Evolutionary conservation across 2,113 vertebrate species (phyloP).

Genomic region (Sardina pilchardus): DNA sequence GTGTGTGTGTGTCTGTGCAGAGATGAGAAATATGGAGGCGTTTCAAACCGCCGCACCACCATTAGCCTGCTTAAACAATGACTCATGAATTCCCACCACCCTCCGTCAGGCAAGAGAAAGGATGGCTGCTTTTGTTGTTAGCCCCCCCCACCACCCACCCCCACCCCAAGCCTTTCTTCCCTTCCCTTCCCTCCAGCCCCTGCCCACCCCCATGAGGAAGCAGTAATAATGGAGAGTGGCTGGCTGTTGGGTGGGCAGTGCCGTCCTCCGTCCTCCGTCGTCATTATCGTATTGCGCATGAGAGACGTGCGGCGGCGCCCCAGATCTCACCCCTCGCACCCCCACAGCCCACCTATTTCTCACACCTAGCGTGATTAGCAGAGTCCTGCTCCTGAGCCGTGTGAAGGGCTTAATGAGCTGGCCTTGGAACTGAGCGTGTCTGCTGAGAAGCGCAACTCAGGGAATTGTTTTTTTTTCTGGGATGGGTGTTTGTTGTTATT

Average conservation of each 20-base stretch:
- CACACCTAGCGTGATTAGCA: background rate
- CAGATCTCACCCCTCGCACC: background rate
- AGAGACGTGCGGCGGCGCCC: background rate
- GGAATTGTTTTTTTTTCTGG: background rate
- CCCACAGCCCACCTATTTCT: background rate
- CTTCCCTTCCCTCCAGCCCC: background rate
- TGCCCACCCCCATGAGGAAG: background rate
- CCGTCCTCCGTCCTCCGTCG: background rate
- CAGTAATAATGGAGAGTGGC: background rate
- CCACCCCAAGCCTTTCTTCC: no score
- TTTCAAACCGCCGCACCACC: background rate
- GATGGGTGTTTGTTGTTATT: background rate
- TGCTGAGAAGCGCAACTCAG: background rate
- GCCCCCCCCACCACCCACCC: no score
- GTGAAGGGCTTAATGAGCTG: background rate
- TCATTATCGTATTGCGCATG: background rate
- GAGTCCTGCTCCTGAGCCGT: background rate
- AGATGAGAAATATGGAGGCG: background rate
- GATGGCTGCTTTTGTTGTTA: background rate
- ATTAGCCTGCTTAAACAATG: background rate
- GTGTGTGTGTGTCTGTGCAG: no score
- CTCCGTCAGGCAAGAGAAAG: background rate
- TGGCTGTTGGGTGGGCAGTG: background rate
- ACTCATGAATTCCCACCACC: background rate
- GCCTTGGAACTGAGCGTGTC: constrained; percentile 3